Evolutionary conservation across 2,888 invertebrate genomes (phyloP).

Genomic region (Drosophila picticornis): DNA sequence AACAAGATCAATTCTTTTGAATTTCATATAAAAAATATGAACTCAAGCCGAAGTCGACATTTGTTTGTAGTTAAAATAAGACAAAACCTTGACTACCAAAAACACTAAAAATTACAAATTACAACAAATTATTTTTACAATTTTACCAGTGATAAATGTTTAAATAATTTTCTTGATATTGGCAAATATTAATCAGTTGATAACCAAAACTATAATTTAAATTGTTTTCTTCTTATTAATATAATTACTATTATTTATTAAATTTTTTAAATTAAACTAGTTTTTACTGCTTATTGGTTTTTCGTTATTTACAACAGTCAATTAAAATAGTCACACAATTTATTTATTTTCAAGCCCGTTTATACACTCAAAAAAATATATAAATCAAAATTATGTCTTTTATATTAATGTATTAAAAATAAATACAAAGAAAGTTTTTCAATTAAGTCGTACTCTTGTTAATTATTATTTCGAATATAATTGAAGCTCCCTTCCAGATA

Average conservation of each 20-base stretch:
- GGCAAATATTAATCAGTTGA: background rate
- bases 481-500: background rate
- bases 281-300: background rate
- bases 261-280: background rate
- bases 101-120: fast-evolving
- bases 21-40: background rate
- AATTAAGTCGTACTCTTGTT: background rate
- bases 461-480: background rate
- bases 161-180: background rate
- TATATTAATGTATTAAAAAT: background rate
- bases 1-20: background rate
- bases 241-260: background rate
- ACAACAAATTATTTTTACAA: background rate
- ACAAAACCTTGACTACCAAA: background rate
- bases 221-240: background rate
- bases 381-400: too few relatives aligned
- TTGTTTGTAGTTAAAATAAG: background rate
- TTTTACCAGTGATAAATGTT: background rate
- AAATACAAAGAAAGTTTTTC: background rate
- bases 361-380: background rate
- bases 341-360: background rate
- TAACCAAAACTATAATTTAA: background rate
- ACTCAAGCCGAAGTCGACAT: background rate
- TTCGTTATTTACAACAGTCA: background rate
- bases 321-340: background rate